Conservation (phyloP, 2,888 invertebrate species). For the Noctua janthina region DNA sequence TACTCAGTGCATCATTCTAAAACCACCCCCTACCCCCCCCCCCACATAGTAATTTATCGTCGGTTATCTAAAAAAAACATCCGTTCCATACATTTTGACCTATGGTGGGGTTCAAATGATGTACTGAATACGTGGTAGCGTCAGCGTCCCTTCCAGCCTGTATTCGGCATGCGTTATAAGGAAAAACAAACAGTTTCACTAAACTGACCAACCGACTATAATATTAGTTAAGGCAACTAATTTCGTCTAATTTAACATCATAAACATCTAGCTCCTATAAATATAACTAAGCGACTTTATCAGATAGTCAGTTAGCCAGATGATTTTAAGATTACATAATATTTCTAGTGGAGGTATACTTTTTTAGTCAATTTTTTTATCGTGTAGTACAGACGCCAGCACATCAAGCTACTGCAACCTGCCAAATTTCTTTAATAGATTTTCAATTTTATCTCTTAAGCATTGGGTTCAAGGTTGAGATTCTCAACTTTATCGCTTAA, state of each 20-base stretch:
- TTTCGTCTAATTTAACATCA: constrained; percentile 7
- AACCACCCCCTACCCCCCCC: no score
- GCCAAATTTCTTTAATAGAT: no score
- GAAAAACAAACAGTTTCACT: background rate
- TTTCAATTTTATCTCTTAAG: no score
- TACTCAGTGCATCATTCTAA: no score
- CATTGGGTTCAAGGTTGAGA: no score
- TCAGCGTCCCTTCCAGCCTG: background rate
- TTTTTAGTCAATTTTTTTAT: background rate
- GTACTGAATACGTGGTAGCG: no score
- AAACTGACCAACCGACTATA: constrained; percentile 1
- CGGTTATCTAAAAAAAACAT: no score
- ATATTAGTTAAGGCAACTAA: constrained; percentile 18
- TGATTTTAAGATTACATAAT: background rate
- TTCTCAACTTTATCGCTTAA: no score
- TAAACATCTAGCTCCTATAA: constrained; percentile 11
- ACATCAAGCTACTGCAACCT: no score
- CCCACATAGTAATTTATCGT: no score
- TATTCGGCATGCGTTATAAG: background rate
- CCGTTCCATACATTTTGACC: no score
- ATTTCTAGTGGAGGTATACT: background rate
- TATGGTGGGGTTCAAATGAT: no score
- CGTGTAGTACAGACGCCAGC: background rate
- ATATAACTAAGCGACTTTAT: constrained; percentile 4
- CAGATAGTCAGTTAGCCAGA: background rate